Conservation (phyloP, 2,888 invertebrate species). For the Harpagoxenus sublaevis region DNA sequence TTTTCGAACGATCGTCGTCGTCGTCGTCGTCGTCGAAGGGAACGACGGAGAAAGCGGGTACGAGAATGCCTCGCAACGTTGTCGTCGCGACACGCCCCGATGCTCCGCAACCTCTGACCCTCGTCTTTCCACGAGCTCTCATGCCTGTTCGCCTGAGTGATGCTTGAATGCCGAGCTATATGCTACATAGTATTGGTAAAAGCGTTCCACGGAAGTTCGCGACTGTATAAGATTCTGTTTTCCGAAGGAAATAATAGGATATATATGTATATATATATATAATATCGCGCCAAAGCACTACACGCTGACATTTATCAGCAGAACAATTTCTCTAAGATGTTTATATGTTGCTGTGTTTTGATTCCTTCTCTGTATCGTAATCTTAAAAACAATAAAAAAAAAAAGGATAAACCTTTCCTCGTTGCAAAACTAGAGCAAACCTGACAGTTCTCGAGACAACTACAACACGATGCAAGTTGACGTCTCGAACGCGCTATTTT, state of each 20-base stretch:
- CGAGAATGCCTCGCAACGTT: conserved; percentile 23
- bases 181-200: conserved; percentile 5
- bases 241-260: not conserved
- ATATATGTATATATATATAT: no score
- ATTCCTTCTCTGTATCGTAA: not conserved
- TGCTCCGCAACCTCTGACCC: conserved; percentile 50
- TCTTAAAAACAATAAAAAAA: not conserved
- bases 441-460: not conserved
- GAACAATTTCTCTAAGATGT: not conserved
- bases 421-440: conserved; percentile 1
- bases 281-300: not conserved
- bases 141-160: conserved; percentile 24
- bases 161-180: conserved; percentile 2
- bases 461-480: not conserved
- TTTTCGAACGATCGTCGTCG: conserved; percentile 74
- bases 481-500: conserved; percentile 1
- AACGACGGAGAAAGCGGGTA: conserved; percentile 1
- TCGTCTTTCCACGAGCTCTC: conserved; percentile 16
- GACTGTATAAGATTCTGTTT: conserved; percentile 42
- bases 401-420: not conserved
- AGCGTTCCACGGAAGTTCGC: conserved; percentile 25
- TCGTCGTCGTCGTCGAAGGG: conserved; percentile 15
- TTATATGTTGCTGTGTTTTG: not conserved
- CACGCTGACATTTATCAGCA: conserved; percentile 2
- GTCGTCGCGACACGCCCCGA: conserved; percentile 49